phyloP scores from a whole-genome alignment of 2,888 invertebrate genomes.

The Hoplodrina blanda region DNA sequence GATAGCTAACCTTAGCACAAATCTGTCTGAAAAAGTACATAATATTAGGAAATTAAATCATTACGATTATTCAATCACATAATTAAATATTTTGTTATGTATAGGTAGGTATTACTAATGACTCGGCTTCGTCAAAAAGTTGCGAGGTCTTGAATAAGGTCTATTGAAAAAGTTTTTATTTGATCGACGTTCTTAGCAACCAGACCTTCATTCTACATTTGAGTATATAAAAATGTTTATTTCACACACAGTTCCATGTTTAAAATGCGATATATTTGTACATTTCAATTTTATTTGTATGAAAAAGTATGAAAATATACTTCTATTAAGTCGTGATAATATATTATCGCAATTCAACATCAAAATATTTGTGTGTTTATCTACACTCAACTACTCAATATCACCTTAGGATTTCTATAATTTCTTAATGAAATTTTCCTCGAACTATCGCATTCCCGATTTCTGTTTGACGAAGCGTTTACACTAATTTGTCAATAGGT shows the following conservation, averaged over 20 bases:
- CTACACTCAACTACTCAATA: slow-evolving; percentile 18
- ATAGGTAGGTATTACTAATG: slow-evolving; percentile 63
- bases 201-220: background rate
- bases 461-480: slow-evolving; percentile 69
- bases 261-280: slow-evolving; percentile 56
- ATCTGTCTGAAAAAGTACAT: slow-evolving; percentile 50
- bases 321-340: slow-evolving; percentile 35
- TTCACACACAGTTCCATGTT: slow-evolving; percentile 22
- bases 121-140: slow-evolving; percentile 64
- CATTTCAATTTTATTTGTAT: slow-evolving; percentile 54
- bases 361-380: slow-evolving; percentile 38
- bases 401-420: slow-evolving; percentile 1
- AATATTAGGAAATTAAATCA: slow-evolving; percentile 56
- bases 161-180: slow-evolving; percentile 10
- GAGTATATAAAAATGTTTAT: background rate
- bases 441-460: slow-evolving; percentile 58
- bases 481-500: slow-evolving; percentile 72
- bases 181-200: background rate
- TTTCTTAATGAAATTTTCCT: slow-evolving; percentile 26
- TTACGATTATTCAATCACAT: slow-evolving; percentile 60
- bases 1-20: slow-evolving; percentile 35
- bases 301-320: slow-evolving; percentile 65
- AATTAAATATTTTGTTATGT: slow-evolving; percentile 54
- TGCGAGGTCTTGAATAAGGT: slow-evolving; percentile 42
- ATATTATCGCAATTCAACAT: slow-evolving; percentile 46